Conservation (phyloP, 2,113 vertebrate genomes). For the Carlito syrichta region DNA sequence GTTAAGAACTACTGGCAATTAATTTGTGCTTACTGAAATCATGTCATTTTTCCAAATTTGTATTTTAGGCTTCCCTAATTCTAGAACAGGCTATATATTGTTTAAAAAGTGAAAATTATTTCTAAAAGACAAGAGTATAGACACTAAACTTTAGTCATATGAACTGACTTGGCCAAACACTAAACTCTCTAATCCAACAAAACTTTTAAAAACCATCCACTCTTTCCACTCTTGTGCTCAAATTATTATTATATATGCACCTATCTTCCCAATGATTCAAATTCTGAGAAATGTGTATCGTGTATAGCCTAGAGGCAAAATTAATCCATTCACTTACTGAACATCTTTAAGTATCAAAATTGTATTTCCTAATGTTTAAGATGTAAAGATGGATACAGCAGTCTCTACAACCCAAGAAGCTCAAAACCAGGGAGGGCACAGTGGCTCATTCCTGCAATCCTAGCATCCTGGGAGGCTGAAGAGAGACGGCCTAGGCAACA, state of each 20-base stretch:
- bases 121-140: neutral
- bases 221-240: neutral
- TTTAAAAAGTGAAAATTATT: constrained; percentile 2
- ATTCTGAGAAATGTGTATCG: neutral
- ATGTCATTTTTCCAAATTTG: neutral
- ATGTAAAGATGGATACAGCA: neutral
- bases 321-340: neutral
- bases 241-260: neutral
- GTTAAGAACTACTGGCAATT: neutral
- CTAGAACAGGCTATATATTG: neutral
- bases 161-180: neutral
- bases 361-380: constrained; percentile 10
- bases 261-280: neutral
- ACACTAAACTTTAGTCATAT: neutral
- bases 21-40: neutral
- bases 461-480: too few species aligned
- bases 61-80: neutral
- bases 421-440: too few species aligned
- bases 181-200: neutral
- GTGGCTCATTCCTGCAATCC: too few species aligned
- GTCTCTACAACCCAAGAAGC: neutral
- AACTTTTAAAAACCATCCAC: neutral
- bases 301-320: neutral
- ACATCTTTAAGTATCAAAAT: neutral
- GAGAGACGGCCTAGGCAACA: too few species aligned